Base-by-base conservation (phyloP, 1,140 invertebrate species). In the Drosophila subpulchrella region DNA sequence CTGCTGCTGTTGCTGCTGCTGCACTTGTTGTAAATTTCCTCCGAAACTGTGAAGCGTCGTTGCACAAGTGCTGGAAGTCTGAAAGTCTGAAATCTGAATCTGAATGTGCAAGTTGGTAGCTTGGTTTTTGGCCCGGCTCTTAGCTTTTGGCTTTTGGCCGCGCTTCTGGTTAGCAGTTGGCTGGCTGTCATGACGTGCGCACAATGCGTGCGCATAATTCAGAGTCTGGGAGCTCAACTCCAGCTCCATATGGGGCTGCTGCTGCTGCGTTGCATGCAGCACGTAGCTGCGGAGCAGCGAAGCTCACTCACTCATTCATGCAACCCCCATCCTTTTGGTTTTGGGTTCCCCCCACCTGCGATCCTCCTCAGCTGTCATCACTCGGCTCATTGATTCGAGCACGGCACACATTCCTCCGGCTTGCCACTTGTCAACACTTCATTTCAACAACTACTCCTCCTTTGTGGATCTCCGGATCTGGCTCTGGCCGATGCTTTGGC, bases 171-270 rank as follows among this genome's bases (percentile, higher is more conserved):
- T 44, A 56, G 51, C 73, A 47, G 76, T 46, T 55, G 48, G 67
- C 75, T 50, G 48, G 67, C 75, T 72, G 66, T 59, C 76, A 89
- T 88, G 84, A 89, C 84, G 84, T 89, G 84, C 81, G 84, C 84
- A 89, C 84, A 89, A 89, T 89, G 84, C 84, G 84, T 89, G 84
- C 84, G 85, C 84, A 89, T 89, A 89, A 89, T 89, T 89, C 84
- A 89, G 84, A 67, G 67, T 54, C 67, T 59, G 63, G 34, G 15
- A 30, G 15, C 48, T 51, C 34, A 46, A 41, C 32, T 27, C 27
- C 27, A 27, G 27, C 72, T 57, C 54, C 65, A 51, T 59, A 77
- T 62, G 56, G 42, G 55, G 46, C 66, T 68, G 71, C 66, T 68
- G 71, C 41, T 6, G 38, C 13, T 39, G 71, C 17, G 78, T 76